phyloP scores from a whole-genome alignment of 2,797 vertebrate species.

The Sternarchorhynchus goeldii region DNA sequence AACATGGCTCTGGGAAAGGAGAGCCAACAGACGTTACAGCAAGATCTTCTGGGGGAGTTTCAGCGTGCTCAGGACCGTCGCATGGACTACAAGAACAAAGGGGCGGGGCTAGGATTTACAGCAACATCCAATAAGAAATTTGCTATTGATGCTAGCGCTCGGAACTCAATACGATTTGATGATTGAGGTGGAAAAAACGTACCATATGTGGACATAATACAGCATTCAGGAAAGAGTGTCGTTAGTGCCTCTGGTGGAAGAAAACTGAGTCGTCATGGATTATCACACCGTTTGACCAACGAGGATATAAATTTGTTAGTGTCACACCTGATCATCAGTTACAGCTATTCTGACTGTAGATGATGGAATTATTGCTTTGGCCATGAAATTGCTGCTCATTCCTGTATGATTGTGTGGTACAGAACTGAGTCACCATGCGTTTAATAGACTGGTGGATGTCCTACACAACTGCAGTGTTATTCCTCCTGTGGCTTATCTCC shows the following conservation, averaged over 20 bases:
- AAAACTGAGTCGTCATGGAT: neutral
- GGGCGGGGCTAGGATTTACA: conserved; percentile 84
- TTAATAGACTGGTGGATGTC: too few relatives aligned
- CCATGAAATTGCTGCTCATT: too few relatives aligned
- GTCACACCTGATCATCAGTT: too few relatives aligned
- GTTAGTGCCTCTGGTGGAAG: neutral
- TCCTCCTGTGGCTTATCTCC: too few relatives aligned
- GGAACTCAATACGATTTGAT: conserved; percentile 84
- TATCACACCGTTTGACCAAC: too few relatives aligned
- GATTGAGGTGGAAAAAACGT: conserved; percentile 60
- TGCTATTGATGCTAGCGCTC: conserved; percentile 75
- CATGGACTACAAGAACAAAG: conserved; percentile 72
- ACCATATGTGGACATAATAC: neutral
- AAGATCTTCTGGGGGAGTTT: conserved; percentile 82
- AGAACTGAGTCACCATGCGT: too few relatives aligned
- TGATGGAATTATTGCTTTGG: too few relatives aligned
- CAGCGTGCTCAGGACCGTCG: conserved; percentile 82
- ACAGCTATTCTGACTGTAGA: too few relatives aligned
- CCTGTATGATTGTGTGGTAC: too few relatives aligned
- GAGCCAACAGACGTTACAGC: conserved; percentile 77
- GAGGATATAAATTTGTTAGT: too few relatives aligned
- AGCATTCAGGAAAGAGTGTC: neutral
- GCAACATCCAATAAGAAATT: conserved; percentile 72
- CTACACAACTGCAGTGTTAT: too few relatives aligned
- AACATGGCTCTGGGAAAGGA: conserved; percentile 84